A percentile compares a stretch with the other conserved stretches of the same genome.
Evolutionary conservation across 2,113 vertebrate species (phyloP).

Genomic region (Panthera leo): DNA sequence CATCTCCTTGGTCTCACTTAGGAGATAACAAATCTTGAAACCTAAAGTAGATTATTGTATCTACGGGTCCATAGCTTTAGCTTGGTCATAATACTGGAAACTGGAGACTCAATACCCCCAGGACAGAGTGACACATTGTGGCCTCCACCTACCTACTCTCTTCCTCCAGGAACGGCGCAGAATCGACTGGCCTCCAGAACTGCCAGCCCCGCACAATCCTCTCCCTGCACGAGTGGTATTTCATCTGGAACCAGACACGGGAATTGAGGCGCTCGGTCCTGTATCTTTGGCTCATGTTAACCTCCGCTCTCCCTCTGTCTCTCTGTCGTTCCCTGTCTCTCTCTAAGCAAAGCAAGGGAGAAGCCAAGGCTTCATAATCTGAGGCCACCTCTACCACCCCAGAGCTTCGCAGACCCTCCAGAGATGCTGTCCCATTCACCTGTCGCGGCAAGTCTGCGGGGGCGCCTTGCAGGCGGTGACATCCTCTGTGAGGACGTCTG

Average conservation of each 20-base stretch:
- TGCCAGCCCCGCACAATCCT: rapidly evolving
- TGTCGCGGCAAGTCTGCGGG: neutral
- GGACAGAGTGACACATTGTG: neutral
- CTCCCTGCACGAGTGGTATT: neutral
- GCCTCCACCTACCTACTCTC: neutral
- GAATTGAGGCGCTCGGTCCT: neutral
- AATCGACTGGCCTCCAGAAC: rapidly evolving
- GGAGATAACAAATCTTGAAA: neutral
- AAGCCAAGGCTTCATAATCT: rapidly evolving
- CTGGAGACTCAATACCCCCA: neutral
- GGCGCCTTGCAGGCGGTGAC: no score
- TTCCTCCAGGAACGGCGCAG: neutral
- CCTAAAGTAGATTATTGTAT: neutral
- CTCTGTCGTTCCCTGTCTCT: no score
- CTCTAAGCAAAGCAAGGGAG: neutral
- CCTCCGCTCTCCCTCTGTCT: neutral
- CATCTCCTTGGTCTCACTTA: neutral
- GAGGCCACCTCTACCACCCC: rapidly evolving
- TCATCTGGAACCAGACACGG: rapidly evolving
- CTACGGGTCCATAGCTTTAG: neutral
- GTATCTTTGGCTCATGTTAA: neutral
- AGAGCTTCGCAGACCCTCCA: rapidly evolving
- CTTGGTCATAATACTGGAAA: neutral
- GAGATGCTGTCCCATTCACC: rapidly evolving
- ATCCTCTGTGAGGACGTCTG: no score